Base-by-base conservation (phyloP, 1,140 invertebrate species). In the Aphelenchoides avenae region DNA sequence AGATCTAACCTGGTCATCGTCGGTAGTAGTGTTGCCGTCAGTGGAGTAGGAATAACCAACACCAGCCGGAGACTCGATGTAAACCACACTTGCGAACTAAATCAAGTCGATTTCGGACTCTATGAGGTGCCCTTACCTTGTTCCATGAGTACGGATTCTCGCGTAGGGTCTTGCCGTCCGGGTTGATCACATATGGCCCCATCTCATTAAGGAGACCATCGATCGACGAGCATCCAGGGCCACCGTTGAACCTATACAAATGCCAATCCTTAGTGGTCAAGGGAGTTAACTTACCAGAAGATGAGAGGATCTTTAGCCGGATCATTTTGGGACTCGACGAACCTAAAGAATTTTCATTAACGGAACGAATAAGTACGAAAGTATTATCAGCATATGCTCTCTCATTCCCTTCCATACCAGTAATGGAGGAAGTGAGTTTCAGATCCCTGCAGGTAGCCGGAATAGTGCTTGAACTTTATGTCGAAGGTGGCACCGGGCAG, bases 1-100 rank as follows among this genome's bases (percentile, higher is more conserved):
- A 24, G 13, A 54, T 22, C 46, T 53, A 39, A 79, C 79, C 69
- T 73, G 44, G 60, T 82, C 79, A 76, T 84, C 83, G 68, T 79
- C 70, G 27, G 80, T 81, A 0, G 67, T 78, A 55, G 79, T 81
- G 42, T 81, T 78, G 42, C 77, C 75, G 60, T 81, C 77, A 22
- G 68, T 64, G n/a, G 80, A 72, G 64, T 83, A 84, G 0, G 82
- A 83, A 57, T 77, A 84, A 2, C 83, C 83, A 42, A 84, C 83
- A 56, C 83, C 65, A 4, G 65, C 65, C 15, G 83, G 83, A 3
- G 83, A 76, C 64, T 84, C 83, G 31, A 84, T 65, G 66, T 80
- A 84, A 11, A 84, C 56, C 24, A 93, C 87, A 74, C 88, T 91
- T 34, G 88, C 87, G 56, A 86, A 86, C 83, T 89, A 36, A 57